Evolutionary conservation across 2,888 invertebrate species (phyloP).

Genomic region (Acleris emargana): DNA sequence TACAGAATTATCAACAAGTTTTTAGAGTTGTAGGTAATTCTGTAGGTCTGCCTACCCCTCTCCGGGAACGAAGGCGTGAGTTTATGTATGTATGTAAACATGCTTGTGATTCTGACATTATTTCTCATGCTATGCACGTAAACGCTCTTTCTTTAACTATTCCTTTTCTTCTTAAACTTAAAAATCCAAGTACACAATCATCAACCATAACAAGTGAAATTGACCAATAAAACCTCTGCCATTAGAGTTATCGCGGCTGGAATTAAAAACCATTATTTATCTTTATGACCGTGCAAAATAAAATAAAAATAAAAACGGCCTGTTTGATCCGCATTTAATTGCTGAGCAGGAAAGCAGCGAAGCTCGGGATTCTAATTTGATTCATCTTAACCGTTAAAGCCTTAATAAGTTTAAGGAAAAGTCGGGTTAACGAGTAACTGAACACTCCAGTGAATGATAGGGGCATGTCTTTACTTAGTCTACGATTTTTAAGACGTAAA

Average conservation of each 20-base stretch:
- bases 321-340: slow-evolving; percentile 39
- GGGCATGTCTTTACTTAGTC: too few species aligned
- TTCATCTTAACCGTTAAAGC: slow-evolving; percentile 25
- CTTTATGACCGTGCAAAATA: slow-evolving; percentile 25
- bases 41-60: too few species aligned
- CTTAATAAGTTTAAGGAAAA: slow-evolving; percentile 27
- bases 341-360: slow-evolving; percentile 32
- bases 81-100: too few species aligned
- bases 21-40: too few species aligned
- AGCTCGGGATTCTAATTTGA: slow-evolving; percentile 25
- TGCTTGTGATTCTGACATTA: too few species aligned
- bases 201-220: slow-evolving; percentile 6
- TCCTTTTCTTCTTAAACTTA: too few species aligned
- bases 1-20: too few species aligned
- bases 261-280: slow-evolving; percentile 34
- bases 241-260: slow-evolving; percentile 19
- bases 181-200: too few species aligned
- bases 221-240: slow-evolving; percentile 5
- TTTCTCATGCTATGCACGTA: too few species aligned
- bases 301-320: slow-evolving; percentile 31
- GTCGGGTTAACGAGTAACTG: slow-evolving; percentile 15
- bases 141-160: too few species aligned
- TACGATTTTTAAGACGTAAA: too few species aligned
- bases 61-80: too few species aligned
- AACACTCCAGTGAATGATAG: neutral